phyloP scores from a whole-genome alignment of 2,113 vertebrate genomes.

The Triplophysa siluroides region DNA sequence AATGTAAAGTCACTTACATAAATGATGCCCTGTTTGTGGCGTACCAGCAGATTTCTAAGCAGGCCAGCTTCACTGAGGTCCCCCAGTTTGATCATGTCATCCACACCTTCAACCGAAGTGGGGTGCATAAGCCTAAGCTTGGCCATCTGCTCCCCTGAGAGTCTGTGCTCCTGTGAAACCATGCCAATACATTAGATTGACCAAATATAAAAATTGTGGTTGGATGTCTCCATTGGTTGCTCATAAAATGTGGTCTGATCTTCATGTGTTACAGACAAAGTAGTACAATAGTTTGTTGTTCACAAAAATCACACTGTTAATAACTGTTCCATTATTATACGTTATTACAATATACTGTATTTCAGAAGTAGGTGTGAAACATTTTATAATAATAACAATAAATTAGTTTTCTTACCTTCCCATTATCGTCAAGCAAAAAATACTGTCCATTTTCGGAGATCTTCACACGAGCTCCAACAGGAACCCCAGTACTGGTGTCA shows the following conservation, averaged over 20 bases:
- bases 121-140: constrained; percentile 85
- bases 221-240: too few relatives aligned
- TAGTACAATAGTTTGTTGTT: too few relatives aligned
- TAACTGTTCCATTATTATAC: too few relatives aligned
- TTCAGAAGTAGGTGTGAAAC: too few relatives aligned
- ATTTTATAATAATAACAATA: not conserved
- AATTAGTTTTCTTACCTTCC: constrained; percentile 78
- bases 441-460: constrained; percentile 73
- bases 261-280: too few relatives aligned
- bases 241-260: too few relatives aligned
- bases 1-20: constrained; percentile 79
- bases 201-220: too few relatives aligned
- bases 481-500: constrained; percentile 72
- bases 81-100: constrained; percentile 91
- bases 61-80: constrained; percentile 90
- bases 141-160: constrained; percentile 67
- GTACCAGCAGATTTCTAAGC: constrained; percentile 87
- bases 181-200: not conserved
- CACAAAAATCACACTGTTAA: too few relatives aligned
- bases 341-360: too few relatives aligned
- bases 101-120: constrained; percentile 83
- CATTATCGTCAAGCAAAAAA: constrained; percentile 86
- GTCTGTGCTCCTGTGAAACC: constrained; percentile 76
- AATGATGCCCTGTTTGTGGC: constrained; percentile 83
- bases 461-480: constrained; percentile 85